These are phyloP conservation scores for Pangasius mekongensis DNA, from an alignment of 2,797 vertebrate species.

Conservation along the genomic window DNA sequence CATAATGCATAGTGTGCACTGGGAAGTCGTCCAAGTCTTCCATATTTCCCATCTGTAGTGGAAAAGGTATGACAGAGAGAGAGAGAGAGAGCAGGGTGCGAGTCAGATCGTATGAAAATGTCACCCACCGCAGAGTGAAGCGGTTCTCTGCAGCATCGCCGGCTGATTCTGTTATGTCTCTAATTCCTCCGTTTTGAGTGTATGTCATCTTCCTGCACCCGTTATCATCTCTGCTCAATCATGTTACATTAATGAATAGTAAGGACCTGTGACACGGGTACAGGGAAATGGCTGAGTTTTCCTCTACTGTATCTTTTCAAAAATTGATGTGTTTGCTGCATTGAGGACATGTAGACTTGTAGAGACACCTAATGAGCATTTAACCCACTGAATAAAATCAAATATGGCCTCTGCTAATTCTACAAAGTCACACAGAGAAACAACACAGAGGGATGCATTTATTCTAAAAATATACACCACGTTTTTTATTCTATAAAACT, in stretches of 20 bases:
- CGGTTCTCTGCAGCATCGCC: conserved; percentile 54
- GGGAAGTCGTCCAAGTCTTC: conserved; percentile 5
- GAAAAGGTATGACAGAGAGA: not conserved
- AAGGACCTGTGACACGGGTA: conserved; percentile 51
- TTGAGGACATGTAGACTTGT: conserved; percentile 50
- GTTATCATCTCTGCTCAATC: conserved; percentile 76
- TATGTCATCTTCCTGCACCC: conserved; percentile 69
- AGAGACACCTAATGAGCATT: conserved; percentile 71
- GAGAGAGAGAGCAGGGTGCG: not conserved
- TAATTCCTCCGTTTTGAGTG: conserved; percentile 49
- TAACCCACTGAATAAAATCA: conserved; percentile 59
- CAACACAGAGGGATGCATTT: conserved; percentile 4
- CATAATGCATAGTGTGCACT: not conserved
- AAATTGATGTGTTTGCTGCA: conserved; percentile 76
- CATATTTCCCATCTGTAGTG: not conserved
- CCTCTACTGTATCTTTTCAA: conserved; percentile 55
- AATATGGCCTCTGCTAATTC: conserved; percentile 54
- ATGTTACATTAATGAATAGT: conserved; percentile 77
- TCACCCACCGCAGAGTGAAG: conserved; percentile 40
- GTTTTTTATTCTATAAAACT: not conserved
- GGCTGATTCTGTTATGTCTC: conserved; percentile 70
- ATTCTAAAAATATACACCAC: not conserved
- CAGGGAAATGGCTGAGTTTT: conserved; percentile 13
- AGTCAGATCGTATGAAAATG: conserved; percentile 36
- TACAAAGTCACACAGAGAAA: conserved; percentile 25